Conservation (phyloP, 37 sponge, comb jelly and placozoan genomes). For the Ephydatia muelleri region DNA sequence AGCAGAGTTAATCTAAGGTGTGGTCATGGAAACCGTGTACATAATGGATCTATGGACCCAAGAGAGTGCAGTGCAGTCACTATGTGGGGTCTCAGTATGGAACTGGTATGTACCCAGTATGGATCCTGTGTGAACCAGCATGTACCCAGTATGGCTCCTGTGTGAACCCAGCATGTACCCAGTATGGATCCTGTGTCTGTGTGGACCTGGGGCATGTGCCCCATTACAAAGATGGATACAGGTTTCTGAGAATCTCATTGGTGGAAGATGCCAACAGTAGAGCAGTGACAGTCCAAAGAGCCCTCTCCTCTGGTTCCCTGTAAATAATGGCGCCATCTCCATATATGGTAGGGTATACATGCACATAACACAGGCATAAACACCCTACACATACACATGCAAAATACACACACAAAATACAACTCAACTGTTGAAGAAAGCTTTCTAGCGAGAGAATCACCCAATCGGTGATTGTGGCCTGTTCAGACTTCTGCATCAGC, state of each 20-base stretch:
- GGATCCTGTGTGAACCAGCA: background rate
- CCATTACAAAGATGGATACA: conserved; percentile 20
- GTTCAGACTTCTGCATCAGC: conserved; percentile 20
- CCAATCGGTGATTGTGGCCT: conserved; percentile 44
- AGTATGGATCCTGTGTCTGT: background rate
- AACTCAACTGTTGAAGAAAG: conserved; percentile 55
- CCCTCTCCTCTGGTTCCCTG: conserved; percentile 53
- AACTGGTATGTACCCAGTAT: background rate
- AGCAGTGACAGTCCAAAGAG: conserved; percentile 45
- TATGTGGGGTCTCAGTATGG: background rate
- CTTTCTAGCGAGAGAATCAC: conserved; percentile 66
- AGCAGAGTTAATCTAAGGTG: background rate
- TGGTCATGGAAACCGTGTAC: background rate
- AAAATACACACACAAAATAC: no score
- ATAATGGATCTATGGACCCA: background rate
- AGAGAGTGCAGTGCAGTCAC: background rate
- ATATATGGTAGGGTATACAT: no score
- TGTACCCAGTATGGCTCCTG: background rate
- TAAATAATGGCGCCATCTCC: no score
- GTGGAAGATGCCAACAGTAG: conserved; percentile 38
- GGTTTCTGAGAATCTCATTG: conserved; percentile 4
- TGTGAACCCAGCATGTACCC: background rate
- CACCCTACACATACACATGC: no score
- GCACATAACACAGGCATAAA: no score
- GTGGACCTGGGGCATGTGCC: no score